phyloP scores from a whole-genome alignment of 2,888 invertebrate species.

The Camptogramma bilineatum region DNA sequence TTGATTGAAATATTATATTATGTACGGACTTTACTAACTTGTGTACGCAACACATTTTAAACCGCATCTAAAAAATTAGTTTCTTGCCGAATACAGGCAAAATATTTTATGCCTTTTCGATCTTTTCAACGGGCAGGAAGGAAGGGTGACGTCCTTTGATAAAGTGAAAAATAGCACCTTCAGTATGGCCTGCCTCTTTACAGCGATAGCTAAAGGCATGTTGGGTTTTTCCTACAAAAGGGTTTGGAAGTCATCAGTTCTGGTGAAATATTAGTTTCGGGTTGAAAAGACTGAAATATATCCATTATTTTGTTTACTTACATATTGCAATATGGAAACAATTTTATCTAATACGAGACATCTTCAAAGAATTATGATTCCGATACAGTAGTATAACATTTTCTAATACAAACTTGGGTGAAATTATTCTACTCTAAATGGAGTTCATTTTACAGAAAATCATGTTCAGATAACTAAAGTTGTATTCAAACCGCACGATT shows the following conservation, averaged over 20 bases:
- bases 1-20: too few relatives aligned
- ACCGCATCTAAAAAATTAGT: background rate
- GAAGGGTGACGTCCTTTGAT: conserved; percentile 78
- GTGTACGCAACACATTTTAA: too few relatives aligned
- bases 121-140: conserved; percentile 75
- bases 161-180: conserved; percentile 79
- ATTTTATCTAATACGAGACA: background rate
- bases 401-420: background rate
- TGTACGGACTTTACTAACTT: too few relatives aligned
- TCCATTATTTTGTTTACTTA: conserved; percentile 5
- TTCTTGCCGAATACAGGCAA: conserved; percentile 43
- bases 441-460: background rate
- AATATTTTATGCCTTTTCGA: conserved; percentile 74
- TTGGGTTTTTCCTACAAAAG: conserved; percentile 54
- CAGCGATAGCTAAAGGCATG: conserved; percentile 54
- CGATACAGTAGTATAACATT: too few relatives aligned
- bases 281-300: conserved; percentile 24
- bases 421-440: background rate
- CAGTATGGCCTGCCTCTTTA: conserved; percentile 67
- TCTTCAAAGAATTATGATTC: background rate
- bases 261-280: conserved; percentile 36
- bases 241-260: conserved; percentile 52
- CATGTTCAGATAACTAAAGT: background rate
- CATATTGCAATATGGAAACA: background rate
- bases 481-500: conserved; percentile 10